Evolutionary conservation across 2,113 vertebrate genomes (phyloP), one percentile per base, ranked within the genome.

Genomic region (Xiphophorus hellerii): DNA sequence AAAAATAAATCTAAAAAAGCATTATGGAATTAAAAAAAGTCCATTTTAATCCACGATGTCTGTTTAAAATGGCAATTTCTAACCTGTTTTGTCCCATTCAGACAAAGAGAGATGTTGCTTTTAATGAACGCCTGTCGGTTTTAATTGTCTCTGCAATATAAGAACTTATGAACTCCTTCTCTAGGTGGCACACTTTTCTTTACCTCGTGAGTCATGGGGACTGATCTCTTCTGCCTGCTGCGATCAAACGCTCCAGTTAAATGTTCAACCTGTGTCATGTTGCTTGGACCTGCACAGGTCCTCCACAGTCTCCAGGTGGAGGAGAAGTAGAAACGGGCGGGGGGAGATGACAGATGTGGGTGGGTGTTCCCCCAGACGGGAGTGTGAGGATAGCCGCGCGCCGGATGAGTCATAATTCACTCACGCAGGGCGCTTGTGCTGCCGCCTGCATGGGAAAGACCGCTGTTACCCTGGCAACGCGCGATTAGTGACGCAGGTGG

Each of bases 351-450:
- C 87, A 84, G 82, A 84, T 81, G 87, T 81, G 89, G 81, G 82
- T 77, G 88, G 88, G 91, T 89, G 87, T 89, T 90, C 83, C 91
- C 91, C 88, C 90, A 87, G 84, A 85, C 86, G 69, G 74, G 82
- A 80, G 78, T 78, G 82, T 84, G 89, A 91, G 91, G 90, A 86
- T 80, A 88, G 81, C 92, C 92, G 31, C 69, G 72, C 89, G 85
- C 83, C 77, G 88, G 84, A 90, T 93, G 92, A 93, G 74, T 93
- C 92, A 93, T 90, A 83, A 83, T 78, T 83, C 84, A 75, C 84
- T 20, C 85, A 80, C 80, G 76, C 76, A 63, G 66, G 66, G 29
- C 77, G 60, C 65, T 13, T 44, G 60, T 25, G 75, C 54, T 5
- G 2, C 35, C 80, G 25, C 44, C 58, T 58, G 62, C 64, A n/a